Evolutionary conservation across 2,888 invertebrate species (phyloP).

Genomic region (Linhomoeus sp.): DNA sequence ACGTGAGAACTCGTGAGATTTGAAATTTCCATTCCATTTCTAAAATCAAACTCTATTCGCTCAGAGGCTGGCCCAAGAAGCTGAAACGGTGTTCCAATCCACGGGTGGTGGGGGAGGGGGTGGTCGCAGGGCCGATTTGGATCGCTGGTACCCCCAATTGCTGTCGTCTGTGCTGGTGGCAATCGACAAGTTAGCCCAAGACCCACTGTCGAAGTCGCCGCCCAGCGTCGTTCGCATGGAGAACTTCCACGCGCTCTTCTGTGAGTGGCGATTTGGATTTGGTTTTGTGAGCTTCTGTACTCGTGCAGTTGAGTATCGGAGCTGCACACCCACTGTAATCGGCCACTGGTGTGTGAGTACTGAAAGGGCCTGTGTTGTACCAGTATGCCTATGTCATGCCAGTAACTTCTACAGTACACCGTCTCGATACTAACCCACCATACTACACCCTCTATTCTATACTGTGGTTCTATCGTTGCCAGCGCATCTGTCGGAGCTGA

Average conservation of each 20-base stretch:
- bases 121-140: constrained; percentile 65
- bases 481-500: constrained; percentile 51
- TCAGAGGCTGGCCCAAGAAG: constrained; percentile 48
- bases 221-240: constrained; percentile 77
- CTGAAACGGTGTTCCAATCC: constrained; percentile 73
- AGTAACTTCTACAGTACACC: too few species aligned
- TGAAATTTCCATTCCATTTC: too few species aligned
- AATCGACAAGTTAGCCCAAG: constrained; percentile 52
- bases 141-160: constrained; percentile 42
- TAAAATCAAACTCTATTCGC: neutral
- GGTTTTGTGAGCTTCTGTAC: neutral
- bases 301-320: too few species aligned
- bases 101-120: too few species aligned
- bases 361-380: neutral
- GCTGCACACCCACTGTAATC: too few species aligned
- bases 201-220: constrained; percentile 67
- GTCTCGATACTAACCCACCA: neutral
- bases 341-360: neutral
- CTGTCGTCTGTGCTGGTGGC: constrained; percentile 52
- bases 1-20: neutral
- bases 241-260: constrained; percentile 79
- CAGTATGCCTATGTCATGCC: neutral
- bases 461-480: constrained; percentile 7
- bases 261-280: constrained; percentile 24
- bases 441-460: neutral